Conservation (phyloP, 2,113 vertebrate genomes). For the Dasyornis broadbenti region DNA sequence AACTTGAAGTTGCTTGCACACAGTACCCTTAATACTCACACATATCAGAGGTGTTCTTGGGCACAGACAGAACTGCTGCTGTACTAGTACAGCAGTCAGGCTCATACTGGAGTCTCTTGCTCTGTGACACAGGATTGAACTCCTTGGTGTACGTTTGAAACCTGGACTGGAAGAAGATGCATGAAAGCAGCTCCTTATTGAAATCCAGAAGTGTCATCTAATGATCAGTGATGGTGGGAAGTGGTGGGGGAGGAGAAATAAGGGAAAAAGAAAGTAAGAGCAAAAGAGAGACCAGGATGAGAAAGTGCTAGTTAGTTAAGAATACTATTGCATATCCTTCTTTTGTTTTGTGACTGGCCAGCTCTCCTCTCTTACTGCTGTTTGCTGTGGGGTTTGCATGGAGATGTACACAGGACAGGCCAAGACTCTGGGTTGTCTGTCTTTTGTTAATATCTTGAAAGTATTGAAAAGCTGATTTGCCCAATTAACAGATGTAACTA, state of each 20-base stretch:
- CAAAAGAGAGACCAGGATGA: neutral
- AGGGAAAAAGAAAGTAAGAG: neutral
- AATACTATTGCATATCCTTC: neutral
- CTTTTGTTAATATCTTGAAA: neutral
- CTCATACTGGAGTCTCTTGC: neutral
- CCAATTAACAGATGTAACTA: neutral
- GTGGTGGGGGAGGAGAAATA: neutral
- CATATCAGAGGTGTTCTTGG: neutral
- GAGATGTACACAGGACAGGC: neutral
- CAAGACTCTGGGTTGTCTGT: neutral
- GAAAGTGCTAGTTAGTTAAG: neutral
- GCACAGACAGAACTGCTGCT: neutral
- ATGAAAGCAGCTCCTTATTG: neutral
- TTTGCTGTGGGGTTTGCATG: neutral
- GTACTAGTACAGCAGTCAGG: neutral
- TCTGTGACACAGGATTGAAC: neutral
- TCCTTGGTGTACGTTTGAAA: neutral
- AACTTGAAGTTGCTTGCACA: neutral
- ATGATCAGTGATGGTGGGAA: neutral
- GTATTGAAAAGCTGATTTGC: neutral
- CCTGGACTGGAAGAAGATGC: neutral
- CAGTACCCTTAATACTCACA: neutral
- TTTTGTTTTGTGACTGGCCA: neutral
- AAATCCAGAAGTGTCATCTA: neutral
- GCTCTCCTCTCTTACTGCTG: neutral